phyloP scores from a whole-genome alignment of 2,888 invertebrate species.

The Seladonia tumulorum region DNA sequence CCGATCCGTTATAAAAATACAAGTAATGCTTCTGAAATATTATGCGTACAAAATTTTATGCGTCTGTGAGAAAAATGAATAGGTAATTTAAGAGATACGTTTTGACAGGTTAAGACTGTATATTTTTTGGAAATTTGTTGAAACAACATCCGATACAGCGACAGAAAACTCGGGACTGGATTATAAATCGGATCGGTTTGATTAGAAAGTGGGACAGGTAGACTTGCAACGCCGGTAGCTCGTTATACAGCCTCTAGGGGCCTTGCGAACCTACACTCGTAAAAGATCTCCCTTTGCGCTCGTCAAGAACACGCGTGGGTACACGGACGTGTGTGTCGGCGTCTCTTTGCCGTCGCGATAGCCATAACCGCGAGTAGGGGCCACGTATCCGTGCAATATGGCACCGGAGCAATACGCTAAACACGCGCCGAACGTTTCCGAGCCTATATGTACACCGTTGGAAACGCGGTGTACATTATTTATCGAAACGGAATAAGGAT shows the following conservation, averaged over 20 bases:
- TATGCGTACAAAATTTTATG: too few relatives aligned
- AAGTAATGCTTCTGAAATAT: too few relatives aligned
- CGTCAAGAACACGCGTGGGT: conserved; percentile 35
- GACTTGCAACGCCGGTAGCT: conserved; percentile 74
- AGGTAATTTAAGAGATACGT: too few relatives aligned
- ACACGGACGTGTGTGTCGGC: conserved; percentile 14
- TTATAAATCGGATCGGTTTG: conserved; percentile 73
- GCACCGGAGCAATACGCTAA: background rate
- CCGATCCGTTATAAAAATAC: too few relatives aligned
- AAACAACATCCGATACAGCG: conserved; percentile 22
- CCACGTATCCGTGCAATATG: conserved; percentile 11
- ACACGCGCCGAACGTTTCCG: background rate
- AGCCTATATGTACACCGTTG: too few relatives aligned
- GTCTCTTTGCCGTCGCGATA: conserved; percentile 3
- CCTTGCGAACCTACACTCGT: conserved; percentile 75
- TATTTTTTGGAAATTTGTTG: background rate
- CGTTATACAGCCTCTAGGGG: conserved; percentile 71
- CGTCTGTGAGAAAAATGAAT: too few relatives aligned
- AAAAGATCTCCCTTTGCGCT: conserved; percentile 62
- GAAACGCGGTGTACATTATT: background rate
- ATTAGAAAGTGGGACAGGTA: conserved; percentile 82
- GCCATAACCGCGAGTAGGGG: background rate
- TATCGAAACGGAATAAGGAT: background rate
- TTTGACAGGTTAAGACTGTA: too few relatives aligned
- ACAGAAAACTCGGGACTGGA: conserved; percentile 44